phyloP scores from a whole-genome alignment of 2,888 invertebrate genomes.

The Lathronympha strigana region DNA sequence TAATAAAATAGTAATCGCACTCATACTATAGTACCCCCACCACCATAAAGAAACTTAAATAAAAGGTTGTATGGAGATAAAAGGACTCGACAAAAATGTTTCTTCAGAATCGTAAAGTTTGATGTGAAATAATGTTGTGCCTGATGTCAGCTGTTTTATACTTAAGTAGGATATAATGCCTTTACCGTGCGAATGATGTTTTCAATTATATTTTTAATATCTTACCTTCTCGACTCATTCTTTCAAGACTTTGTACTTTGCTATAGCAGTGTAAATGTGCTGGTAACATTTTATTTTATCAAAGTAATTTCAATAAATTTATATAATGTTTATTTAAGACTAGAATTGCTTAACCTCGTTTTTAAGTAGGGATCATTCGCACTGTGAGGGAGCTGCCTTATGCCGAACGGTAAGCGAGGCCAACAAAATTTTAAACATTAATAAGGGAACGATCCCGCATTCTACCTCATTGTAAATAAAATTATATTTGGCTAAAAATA shows the following conservation, averaged over 20 bases:
- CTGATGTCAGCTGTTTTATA: conserved; percentile 43
- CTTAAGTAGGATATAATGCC: conserved; percentile 11
- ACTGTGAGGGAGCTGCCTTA: conserved; percentile 12
- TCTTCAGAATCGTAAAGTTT: conserved; percentile 35
- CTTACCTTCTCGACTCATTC: not conserved
- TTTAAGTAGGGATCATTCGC: conserved; percentile 24
- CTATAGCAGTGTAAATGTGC: not conserved
- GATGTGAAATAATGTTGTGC: conserved; percentile 42
- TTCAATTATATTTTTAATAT: not conserved
- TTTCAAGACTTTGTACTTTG: too few species aligned
- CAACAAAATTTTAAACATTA: conserved; percentile 63
- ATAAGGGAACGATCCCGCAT: conserved; percentile 67
- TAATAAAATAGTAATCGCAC: conserved; percentile 47
- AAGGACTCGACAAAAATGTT: conserved; percentile 45
- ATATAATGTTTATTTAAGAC: not conserved
- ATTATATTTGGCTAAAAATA: conserved; percentile 74
- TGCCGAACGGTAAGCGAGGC: conserved; percentile 54
- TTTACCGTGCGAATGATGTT: conserved; percentile 26
- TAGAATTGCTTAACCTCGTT: not conserved
- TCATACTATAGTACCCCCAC: conserved; percentile 39
- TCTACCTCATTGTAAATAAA: conserved; percentile 83
- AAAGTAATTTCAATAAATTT: not conserved
- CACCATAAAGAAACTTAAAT: conserved; percentile 48
- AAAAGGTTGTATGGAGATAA: conserved; percentile 50
- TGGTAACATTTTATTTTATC: conserved; percentile 5